Conservation (phyloP, 2,888 invertebrate genomes). For the Chrysolina americana region DNA sequence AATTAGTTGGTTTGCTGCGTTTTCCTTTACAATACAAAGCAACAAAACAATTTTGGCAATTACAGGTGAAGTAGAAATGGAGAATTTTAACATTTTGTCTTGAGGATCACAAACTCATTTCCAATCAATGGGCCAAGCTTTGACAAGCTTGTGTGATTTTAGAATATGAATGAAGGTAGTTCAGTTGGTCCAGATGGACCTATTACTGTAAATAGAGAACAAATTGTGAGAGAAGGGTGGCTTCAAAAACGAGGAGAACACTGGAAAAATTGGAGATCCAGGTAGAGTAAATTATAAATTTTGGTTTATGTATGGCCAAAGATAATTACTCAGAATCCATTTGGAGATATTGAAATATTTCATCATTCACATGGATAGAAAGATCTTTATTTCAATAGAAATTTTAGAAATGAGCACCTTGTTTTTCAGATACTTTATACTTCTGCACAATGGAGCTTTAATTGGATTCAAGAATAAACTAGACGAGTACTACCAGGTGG, state of each 20-base stretch:
- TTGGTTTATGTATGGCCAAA: no score
- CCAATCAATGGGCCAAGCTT: no score
- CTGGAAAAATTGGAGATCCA: conserved; percentile 97
- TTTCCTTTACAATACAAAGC: no score
- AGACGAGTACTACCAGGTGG: conserved; percentile 83
- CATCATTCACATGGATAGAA: no score
- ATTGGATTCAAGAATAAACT: conserved; percentile 95
- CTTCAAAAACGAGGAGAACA: conserved; percentile 97
- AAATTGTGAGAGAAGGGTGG: conserved; percentile 88
- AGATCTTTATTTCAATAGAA: no score
- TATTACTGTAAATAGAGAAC: conserved; percentile 53
- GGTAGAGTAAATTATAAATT: conserved; percentile 67
- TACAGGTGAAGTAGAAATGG: no score
- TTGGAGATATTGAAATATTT: no score
- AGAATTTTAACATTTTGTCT: no score
- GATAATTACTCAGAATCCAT: no score
- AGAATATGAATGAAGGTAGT: conserved; percentile 49
- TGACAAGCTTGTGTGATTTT: neutral
- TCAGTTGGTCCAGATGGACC: conserved; percentile 45
- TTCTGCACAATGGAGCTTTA: conserved; percentile 94
- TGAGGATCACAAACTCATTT: no score
- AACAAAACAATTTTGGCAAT: no score
- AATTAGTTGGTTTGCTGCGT: no score
- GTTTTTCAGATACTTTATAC: conserved; percentile 83
- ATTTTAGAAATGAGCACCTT: neutral